Conservation (phyloP, 35 echinoderm and acorn worm genomes). For the Ophioderma brevispina region DNA sequence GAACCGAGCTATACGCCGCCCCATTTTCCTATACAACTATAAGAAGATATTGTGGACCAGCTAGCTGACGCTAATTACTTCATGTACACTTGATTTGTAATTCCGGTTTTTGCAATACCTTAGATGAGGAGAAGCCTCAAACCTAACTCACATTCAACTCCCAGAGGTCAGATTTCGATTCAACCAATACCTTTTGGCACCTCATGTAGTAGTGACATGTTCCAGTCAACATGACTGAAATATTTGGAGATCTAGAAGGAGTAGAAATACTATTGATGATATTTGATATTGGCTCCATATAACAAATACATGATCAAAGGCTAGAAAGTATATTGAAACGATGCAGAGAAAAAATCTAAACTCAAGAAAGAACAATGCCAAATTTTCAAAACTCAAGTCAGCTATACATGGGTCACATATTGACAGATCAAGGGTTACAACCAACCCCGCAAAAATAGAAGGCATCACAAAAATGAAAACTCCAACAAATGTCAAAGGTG, state of each 20-base stretch:
- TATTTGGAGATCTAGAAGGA: slow-evolving; percentile 41
- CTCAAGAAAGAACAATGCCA: slow-evolving; percentile 52
- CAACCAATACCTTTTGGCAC: slow-evolving; percentile 52
- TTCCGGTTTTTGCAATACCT: slow-evolving; percentile 44
- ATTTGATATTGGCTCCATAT: slow-evolving; percentile 46
- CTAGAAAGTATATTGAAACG: slow-evolving; percentile 31
- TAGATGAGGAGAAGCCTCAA: slow-evolving; percentile 47
- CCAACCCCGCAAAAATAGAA: slow-evolving; percentile 40
- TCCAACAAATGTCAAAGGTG: neutral
- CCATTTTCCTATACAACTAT: slow-evolving; percentile 36
- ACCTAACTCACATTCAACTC: slow-evolving; percentile 22
- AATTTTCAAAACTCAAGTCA: slow-evolving; percentile 31
- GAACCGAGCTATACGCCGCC: slow-evolving; percentile 46
- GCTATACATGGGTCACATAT: slow-evolving; percentile 67
- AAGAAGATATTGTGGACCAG: slow-evolving; percentile 28
- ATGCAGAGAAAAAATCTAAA: slow-evolving; percentile 5
- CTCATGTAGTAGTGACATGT: slow-evolving; percentile 24
- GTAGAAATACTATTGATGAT: slow-evolving; percentile 59
- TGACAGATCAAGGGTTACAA: slow-evolving; percentile 43
- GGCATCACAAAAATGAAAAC: slow-evolving; percentile 4
- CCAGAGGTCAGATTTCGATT: slow-evolving; percentile 36
- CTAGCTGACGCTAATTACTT: slow-evolving; percentile 41
- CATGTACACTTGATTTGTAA: slow-evolving; percentile 35
- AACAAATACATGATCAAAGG: slow-evolving; percentile 31
- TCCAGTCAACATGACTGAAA: slow-evolving; percentile 57